Percentiles rank a stretch among this genome's conserved stretches.
Evolutionary conservation across 1,140 invertebrate genomes (phyloP).

Genomic region (Matsumurasca onukii): DNA sequence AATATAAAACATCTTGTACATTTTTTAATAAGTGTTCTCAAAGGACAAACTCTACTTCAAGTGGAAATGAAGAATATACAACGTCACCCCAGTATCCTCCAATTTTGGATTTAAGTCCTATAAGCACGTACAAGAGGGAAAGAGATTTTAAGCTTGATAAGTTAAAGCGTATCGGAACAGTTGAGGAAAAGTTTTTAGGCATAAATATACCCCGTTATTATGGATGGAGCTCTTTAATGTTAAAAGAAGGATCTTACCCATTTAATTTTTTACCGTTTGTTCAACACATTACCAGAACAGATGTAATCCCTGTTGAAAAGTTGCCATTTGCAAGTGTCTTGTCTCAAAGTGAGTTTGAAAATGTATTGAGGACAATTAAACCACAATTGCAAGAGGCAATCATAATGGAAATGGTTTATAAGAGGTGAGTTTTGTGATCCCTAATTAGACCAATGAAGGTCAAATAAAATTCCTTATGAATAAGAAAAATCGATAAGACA

Average conservation of each 20-base stretch:
- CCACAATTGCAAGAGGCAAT: slow-evolving; percentile 59
- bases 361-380: slow-evolving; percentile 53
- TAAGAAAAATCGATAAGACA: not conserved
- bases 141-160: slow-evolving; percentile 31
- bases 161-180: slow-evolving; percentile 63
- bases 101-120: slow-evolving; percentile 31
- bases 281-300: slow-evolving; percentile 72
- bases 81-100: slow-evolving; percentile 33
- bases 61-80: not conserved
- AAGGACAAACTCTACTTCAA: not conserved
- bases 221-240: slow-evolving; percentile 64
- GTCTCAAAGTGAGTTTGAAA: slow-evolving; percentile 45
- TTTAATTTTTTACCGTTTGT: slow-evolving; percentile 67
- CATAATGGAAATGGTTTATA: slow-evolving; percentile 55
- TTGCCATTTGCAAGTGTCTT: slow-evolving; percentile 48
- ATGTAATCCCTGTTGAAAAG: slow-evolving; percentile 54
- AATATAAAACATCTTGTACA: no score
- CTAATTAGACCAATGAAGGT: slow-evolving; percentile 7
- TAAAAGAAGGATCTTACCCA: slow-evolving; percentile 59
- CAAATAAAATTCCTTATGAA: not conserved
- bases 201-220: slow-evolving; percentile 79
- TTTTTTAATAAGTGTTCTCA: not conserved
- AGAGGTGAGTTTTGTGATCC: slow-evolving; percentile 51
- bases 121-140: slow-evolving; percentile 27
- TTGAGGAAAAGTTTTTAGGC: slow-evolving; percentile 81